Conservation (phyloP, 2,888 invertebrate species). For the Sinodicranocentrus sp. region DNA sequence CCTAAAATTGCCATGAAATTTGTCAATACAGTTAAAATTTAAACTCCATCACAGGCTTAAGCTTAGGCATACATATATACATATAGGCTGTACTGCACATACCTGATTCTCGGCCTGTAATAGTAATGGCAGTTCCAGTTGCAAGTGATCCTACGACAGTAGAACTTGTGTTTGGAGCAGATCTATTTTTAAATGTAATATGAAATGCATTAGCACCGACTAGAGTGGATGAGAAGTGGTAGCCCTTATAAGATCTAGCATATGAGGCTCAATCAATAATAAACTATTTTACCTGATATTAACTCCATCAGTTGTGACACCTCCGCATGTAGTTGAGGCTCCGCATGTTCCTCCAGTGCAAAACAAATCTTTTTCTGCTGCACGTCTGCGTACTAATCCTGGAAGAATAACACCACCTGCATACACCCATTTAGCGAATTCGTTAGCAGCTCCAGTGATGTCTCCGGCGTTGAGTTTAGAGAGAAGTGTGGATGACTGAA, state of each 20-base stretch:
- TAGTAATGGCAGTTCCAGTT: slow-evolving; percentile 50
- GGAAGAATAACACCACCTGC: slow-evolving; percentile 47
- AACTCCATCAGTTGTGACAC: slow-evolving; percentile 49
- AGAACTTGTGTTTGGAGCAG: slow-evolving; percentile 50
- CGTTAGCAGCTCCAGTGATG: slow-evolving; percentile 67
- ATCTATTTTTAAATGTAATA: slow-evolving; percentile 37
- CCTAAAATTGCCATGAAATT: slow-evolving; percentile 25
- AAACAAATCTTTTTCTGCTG: slow-evolving; percentile 24
- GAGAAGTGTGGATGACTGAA: slow-evolving; percentile 69
- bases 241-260: too few species aligned
- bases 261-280: not conserved
- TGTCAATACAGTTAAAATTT: not conserved
- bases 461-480: slow-evolving; percentile 70
- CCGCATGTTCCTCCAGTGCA: slow-evolving; percentile 58
- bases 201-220: too few species aligned
- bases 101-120: slow-evolving; percentile 56
- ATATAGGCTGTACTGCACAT: too few species aligned
- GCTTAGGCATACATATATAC: not conserved
- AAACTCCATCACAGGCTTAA: not conserved
- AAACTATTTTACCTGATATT: slow-evolving; percentile 24
- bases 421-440: slow-evolving; percentile 72
- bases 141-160: slow-evolving; percentile 55
- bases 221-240: too few species aligned
- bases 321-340: slow-evolving; percentile 25
- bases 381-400: slow-evolving; percentile 59